Base-by-base conservation (phyloP, 2,888 invertebrate species). In the Odontothrips loti region DNA sequence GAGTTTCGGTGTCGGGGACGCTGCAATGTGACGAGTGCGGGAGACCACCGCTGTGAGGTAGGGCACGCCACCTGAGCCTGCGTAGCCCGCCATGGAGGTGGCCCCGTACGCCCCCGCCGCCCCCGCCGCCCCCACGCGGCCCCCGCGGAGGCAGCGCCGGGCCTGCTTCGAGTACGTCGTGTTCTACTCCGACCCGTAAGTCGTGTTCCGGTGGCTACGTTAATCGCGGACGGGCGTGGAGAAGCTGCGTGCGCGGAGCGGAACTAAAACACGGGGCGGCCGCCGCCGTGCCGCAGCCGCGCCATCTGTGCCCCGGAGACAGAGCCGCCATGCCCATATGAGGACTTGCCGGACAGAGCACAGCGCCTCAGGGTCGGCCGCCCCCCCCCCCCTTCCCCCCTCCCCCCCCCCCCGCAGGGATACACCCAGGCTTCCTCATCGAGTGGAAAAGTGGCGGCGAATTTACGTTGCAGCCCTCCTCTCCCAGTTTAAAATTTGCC, bases 341-440 rank as follows among this genome's bases (percentile, higher is more conserved):
- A 75, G 68, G 68, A 75, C 68, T 27, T 75, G 27, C 6, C 68
- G 27, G 81, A 47, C 68, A 23, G 43, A 27, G 58, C 27, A 83
- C 84, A 83, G 84, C 83, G 82, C 68, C 87, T 87, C 87, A 87
- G 86, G 86, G 87, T 86, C 87, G 85, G 86, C 86, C 86, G 86
- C 86, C 87, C 87, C 87, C 87, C 86, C 86, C 86, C 86, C 86
- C 85, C 51, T 20, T 3, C 3, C 51, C 6, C 51, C 1, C 51
- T 2, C 51, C 51, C 2, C 51, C 51, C 51, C 48, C 10, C 48
- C 48, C 9, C 48, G 48, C 48, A n/a, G n/a, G n/a, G n/a, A n/a
- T n/a, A n/a, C n/a, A n/a, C n/a, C n/a, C 34, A 6, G 6, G 34
- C 34, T 43, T 43, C 34, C 34, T 43, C 34, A 43, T 43, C 34